These are phyloP conservation scores for Salarias fasciatus DNA, from an alignment of 2,797 vertebrate species.

Conservation along the genomic window DNA sequence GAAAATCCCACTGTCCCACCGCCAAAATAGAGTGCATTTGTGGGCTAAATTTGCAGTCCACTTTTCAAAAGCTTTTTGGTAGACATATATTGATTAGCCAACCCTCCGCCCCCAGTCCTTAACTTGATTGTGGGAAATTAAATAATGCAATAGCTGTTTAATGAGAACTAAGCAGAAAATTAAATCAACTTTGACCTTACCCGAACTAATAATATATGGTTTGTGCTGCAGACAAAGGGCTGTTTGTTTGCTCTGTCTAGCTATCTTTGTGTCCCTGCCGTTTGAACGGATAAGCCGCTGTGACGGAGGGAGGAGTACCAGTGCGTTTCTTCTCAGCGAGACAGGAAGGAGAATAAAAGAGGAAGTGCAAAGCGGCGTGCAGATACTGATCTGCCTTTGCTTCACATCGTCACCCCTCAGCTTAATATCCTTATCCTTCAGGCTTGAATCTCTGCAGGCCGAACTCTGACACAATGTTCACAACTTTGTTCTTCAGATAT, in stretches of 20 bases:
- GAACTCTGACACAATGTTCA: background rate
- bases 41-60: slow-evolving; percentile 67
- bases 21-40: slow-evolving; percentile 67
- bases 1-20: slow-evolving; percentile 11
- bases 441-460: background rate
- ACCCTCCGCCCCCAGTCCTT: slow-evolving; percentile 37
- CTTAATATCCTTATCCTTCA: background rate
- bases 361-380: slow-evolving; percentile 5
- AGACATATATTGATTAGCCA: slow-evolving; percentile 71
- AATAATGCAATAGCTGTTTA: slow-evolving; percentile 88
- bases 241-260: slow-evolving; percentile 65
- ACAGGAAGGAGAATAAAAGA: slow-evolving; percentile 26
- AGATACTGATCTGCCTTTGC: slow-evolving; percentile 9
- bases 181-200: slow-evolving; percentile 85
- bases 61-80: slow-evolving; percentile 82
- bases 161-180: slow-evolving; percentile 88
- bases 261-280: slow-evolving; percentile 67
- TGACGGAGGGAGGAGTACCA: slow-evolving; percentile 36
- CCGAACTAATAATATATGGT: slow-evolving; percentile 81
- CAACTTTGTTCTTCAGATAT: background rate
- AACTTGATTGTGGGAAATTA: slow-evolving; percentile 87
- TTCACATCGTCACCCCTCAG: background rate
- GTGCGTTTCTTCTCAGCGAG: slow-evolving; percentile 26
- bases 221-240: slow-evolving; percentile 77
- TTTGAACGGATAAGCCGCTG: slow-evolving; percentile 63